Evolutionary conservation across 2,888 invertebrate genomes (phyloP).

Genomic region (Lacanobia wlatinum): DNA sequence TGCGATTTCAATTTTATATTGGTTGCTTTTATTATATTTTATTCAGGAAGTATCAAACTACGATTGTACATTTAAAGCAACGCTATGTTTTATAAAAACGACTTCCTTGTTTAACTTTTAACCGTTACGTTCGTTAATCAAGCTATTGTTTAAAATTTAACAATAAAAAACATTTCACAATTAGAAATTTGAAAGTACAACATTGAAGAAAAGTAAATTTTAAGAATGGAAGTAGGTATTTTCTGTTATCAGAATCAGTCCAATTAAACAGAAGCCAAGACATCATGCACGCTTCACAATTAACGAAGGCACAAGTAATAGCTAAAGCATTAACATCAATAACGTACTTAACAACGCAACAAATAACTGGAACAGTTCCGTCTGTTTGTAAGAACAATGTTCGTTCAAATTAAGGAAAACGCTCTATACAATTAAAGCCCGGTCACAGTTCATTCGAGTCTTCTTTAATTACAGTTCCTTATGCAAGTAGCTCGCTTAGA

Average conservation of each 20-base stretch:
- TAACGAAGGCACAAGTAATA: background rate
- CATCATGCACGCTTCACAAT: background rate
- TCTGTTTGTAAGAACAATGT: conserved; percentile 48
- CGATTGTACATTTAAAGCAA: background rate
- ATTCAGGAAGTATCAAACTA: conserved; percentile 3
- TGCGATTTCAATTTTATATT: conserved; percentile 26
- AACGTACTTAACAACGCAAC: conserved; percentile 34
- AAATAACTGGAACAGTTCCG: conserved; percentile 45
- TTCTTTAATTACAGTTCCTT: conserved; percentile 85
- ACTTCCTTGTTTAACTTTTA: background rate
- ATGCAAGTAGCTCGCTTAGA: conserved; percentile 73
- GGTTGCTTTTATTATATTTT: conserved; percentile 29
- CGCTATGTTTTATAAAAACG: background rate
- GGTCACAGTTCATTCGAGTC: conserved; percentile 77
- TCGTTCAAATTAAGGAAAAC: conserved; percentile 66
- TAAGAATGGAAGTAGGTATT: background rate
- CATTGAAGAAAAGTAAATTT: background rate
- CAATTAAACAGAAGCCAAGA: background rate
- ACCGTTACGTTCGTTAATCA: background rate
- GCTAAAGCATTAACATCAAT: conserved; percentile 22
- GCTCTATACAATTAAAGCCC: conserved; percentile 70
- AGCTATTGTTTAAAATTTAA: background rate
- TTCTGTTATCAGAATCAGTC: background rate
- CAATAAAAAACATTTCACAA: background rate
- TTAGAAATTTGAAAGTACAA: background rate